Base-by-base conservation (phyloP, 2,797 vertebrate species). In the Anolis apletophallus region DNA sequence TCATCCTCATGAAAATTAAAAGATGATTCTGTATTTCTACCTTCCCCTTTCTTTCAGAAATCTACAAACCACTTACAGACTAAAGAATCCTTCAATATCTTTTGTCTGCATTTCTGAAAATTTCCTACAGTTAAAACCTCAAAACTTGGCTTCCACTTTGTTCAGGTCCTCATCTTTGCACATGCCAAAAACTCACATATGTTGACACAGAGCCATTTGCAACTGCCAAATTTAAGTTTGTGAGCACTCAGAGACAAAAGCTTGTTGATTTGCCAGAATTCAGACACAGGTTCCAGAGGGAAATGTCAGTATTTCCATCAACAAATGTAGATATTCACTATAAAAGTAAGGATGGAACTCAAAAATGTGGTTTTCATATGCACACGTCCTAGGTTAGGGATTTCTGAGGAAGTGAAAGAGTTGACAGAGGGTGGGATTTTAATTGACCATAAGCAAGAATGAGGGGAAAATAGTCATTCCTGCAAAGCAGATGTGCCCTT, bases 231-330 rank as follows among this genome's bases (percentile, higher is more conserved):
- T 86, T 88, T 80, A 90, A 75, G 80, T 40, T 85, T 36, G 8
- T 75, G 46, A 89, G 71, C 55, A 71, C 2, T 90, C 85, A 83
- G 52, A 89, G 88, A 90, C n/a, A 85, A 93, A 91, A 91, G 81
- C 5, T 69, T 5, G 71, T 85, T 5, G 5, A 29, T 73, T 90
- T 93, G 40, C 73, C 78, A 90, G 79, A 91, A 92, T 81, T 87
- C 32, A 88, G 83, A 71, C 26, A 88, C 83, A 83, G 87, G 87
- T 36, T 89, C 61, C 13, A 83, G 29, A 84, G 73, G 83, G 61
- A 90, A 91, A 88, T 86, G 74, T 90, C 87, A 87, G 5, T 21
- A 83, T 89, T 91, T 92, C 82, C n/a, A 87, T 88, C 32, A 88
- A 77, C 46, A 90, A 87, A 54, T 34, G 80, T 12, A 1, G 3